These are phyloP conservation scores for Zalophus californianus DNA, from an alignment of 2,797 vertebrate genomes.

Conservation along the genomic window DNA sequence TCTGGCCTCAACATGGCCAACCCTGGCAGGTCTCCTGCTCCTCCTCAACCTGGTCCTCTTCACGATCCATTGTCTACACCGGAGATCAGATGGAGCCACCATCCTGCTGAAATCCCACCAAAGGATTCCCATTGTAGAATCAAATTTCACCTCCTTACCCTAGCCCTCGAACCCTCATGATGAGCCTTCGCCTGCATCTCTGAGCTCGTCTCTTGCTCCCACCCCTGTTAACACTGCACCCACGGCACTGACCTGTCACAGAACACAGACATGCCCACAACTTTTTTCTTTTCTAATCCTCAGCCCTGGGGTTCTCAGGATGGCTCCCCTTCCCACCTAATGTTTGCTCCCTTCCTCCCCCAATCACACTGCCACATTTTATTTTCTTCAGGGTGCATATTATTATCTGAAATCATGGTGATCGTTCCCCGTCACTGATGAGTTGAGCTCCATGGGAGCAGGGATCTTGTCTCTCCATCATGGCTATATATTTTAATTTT, in stretches of 20 bases:
- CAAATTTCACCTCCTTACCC: neutral
- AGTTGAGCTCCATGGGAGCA: neutral
- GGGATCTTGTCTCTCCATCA: neutral
- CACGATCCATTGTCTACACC: neutral
- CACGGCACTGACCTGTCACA: rapidly evolving
- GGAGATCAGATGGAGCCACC: neutral
- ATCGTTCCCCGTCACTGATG: neutral
- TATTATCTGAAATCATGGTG: neutral
- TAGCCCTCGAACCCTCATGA: too few relatives aligned
- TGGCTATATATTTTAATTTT: neutral
- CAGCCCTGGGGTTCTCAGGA: neutral
- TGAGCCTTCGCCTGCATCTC: neutral
- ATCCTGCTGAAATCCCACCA: neutral
- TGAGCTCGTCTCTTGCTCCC: neutral
- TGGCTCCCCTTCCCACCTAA: neutral
- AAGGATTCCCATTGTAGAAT: neutral
- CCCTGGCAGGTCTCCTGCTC: neutral
- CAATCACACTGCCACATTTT: rapidly evolving
- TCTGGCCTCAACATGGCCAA: neutral
- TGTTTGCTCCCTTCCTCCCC: neutral
- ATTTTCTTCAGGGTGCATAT: neutral
- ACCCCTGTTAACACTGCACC: neutral
- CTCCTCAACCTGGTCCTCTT: neutral
- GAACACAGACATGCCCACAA: rapidly evolving
- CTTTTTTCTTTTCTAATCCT: neutral